Evolutionary conservation across 1,140 invertebrate genomes (phyloP), one percentile per base, ranked within the genome.

Genomic region (Eriocheir sinensis): DNA sequence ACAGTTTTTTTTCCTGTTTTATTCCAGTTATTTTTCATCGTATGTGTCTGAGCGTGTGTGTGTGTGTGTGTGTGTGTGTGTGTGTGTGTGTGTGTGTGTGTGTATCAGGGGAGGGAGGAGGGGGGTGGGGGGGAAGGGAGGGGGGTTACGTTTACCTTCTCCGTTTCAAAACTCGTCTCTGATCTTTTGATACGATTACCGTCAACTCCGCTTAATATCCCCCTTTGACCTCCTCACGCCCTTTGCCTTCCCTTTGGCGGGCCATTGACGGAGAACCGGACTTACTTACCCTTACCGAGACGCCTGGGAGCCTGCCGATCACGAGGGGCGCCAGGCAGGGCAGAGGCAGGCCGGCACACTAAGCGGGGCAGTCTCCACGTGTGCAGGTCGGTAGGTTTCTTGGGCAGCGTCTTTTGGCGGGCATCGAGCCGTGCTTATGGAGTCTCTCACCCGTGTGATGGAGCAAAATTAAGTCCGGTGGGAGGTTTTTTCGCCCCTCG

Each of bases 401-500:
- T 4, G 17, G 60, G 41, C 34, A 83, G 79, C 34, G 30, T 85
- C 91, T 93, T 93, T 93, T 93, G 80, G 81, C 12, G 32, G 41
- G 80, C 91, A 93, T 40, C 91, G 79, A 86, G 81, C 81, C 91
- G 91, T 93, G 41, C 6, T 86, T 81, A 93, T 86, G 91, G 41
- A 86, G 41, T n/a, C 86, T 83, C 81, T 93, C 91, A 93, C 91
- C 91, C 91, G 80, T 93, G 53, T 93, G 81, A 93, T 93, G 91
- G 80, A 83, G 40, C 41, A 17, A 93, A 85, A 93, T 93, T 93
- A 93, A 93, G 91, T 83, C 40, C 34, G 27, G 91, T 48, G 91
- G 38, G 79, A 85, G 72, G 44, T 79, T 36, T 44, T 81, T 83
- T 92, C 36, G 8, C 81, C 81, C n/a, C 36, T 83, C n/a, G n/a